Conservation (phyloP, 2,888 invertebrate species). For the Meandrusa payeni region DNA sequence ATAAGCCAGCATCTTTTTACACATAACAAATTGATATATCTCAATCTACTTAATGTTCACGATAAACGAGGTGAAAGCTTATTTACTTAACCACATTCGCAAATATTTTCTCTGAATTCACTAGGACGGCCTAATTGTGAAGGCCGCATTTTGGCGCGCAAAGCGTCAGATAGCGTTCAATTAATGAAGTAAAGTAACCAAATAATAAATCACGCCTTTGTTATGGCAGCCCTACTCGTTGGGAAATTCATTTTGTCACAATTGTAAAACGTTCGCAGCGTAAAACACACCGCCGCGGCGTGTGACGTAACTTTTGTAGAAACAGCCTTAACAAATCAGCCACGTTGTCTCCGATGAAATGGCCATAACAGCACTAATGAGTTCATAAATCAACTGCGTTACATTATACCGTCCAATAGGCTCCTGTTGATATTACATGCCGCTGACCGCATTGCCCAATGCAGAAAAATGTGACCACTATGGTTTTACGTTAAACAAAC, state of each 20-base stretch:
- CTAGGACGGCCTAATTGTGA: neutral
- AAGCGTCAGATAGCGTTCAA: neutral
- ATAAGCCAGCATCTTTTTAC: no score
- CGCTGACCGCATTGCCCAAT: constrained; percentile 27
- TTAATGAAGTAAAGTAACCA: constrained; percentile 2
- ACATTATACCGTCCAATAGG: constrained; percentile 22
- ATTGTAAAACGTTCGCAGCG: constrained; percentile 15
- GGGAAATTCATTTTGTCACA: constrained; percentile 20
- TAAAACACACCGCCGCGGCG: constrained; percentile 11
- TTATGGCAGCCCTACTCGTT: constrained; percentile 3
- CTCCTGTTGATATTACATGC: constrained; percentile 19
- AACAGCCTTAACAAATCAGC: constrained; percentile 25
- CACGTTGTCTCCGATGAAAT: constrained; percentile 27
- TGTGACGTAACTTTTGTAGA: constrained; percentile 29
- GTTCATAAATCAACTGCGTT: constrained; percentile 29
- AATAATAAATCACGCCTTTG: constrained; percentile 13
- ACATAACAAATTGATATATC: no score
- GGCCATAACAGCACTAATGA: constrained; percentile 28
- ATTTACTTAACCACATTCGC: no score
- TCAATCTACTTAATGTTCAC: no score
- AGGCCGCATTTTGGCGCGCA: neutral
- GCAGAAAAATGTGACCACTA: constrained; percentile 16
- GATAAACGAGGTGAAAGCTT: no score
- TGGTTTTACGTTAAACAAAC: constrained; percentile 27
- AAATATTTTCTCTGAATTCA: neutral